Evolutionary conservation across 2,113 vertebrate species (phyloP).

Genomic region (Lophochroa leadbeateri): DNA sequence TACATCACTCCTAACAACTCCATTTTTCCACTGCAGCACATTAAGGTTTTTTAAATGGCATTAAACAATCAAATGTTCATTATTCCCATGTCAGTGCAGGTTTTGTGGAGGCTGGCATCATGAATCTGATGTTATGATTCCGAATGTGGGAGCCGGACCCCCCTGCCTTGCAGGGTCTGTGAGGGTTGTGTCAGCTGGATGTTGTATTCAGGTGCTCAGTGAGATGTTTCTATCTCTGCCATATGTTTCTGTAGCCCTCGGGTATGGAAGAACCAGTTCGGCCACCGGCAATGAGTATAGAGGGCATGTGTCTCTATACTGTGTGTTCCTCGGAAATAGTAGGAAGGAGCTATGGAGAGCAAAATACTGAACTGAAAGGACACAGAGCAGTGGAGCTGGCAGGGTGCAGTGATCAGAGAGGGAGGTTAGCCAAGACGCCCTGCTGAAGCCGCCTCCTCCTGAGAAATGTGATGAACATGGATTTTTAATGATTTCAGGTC

Average conservation of each 20-base stretch:
- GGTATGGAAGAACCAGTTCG: background rate
- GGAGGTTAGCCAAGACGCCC: slow-evolving; percentile 56
- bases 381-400: slow-evolving; percentile 54
- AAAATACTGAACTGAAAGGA: slow-evolving; percentile 12
- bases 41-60: background rate
- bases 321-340: background rate
- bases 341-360: background rate
- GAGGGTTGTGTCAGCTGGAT: background rate
- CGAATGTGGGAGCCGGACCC: background rate
- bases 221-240: background rate
- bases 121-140: background rate
- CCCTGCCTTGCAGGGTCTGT: accelerated
- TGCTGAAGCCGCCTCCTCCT: slow-evolving; percentile 31
- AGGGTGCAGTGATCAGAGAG: slow-evolving; percentile 8
- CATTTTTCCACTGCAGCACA: background rate
- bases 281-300: accelerated
- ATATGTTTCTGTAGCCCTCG: background rate
- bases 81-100: background rate
- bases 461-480: slow-evolving; percentile 27
- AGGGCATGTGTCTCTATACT: background rate
- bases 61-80: background rate
- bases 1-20: background rate
- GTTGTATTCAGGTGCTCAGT: background rate
- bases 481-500: slow-evolving; percentile 32
- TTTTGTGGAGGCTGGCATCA: background rate